Base-by-base conservation (phyloP, 2,797 vertebrate species). In the Podarcis siculus region DNA sequence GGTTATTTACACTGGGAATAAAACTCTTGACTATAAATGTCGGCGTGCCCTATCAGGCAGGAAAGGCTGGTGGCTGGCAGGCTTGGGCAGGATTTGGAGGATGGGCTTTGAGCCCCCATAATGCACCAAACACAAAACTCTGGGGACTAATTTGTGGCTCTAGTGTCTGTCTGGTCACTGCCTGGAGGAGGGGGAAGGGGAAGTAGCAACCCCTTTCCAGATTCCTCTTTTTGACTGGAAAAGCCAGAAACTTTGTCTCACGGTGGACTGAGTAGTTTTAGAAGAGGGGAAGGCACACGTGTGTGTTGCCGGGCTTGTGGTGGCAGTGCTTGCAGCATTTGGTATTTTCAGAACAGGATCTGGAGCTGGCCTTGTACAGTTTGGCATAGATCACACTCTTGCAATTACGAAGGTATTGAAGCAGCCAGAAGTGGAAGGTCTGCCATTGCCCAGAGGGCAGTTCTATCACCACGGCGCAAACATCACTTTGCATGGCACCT, bases 1-100 rank as follows among this genome's bases (percentile, higher is more conserved):
- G 95, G 94, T 96, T 97, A 96, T 97, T 97, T 96, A 96, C 96
- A 93, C 94, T 93, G 93, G 92, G 95, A 95, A 95, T 96, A 96
- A 96, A 96, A 94, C 92, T 95, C 94, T 85, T 86, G 90, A 32
- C 92, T 79, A 9, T 96, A 95, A 96, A 96, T 92, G 94, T 96
- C 95, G 93, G 83, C 86, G 89, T 42, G 83, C 0, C 45, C 83
- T 1, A 10, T 1, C 80, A 85, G 83, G 92, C 77, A 69, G 58
- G 35, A 64, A 85, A 91, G 84, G 90, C 93, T 90, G 78, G 0
- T n/a, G 81, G 90, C 0, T 0, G 12, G 32, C 0, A 37, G 86
- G 82, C 21, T 79, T 85, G 64, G 88, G 0, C 1, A 42, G 17
- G 42, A 73, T 49, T 80, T 72, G 78, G 76, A 83, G 90, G 55